Evolutionary conservation across 2,113 vertebrate genomes (phyloP), one percentile per base, ranked within the genome.

Genomic region (Myotis lucifugus): DNA sequence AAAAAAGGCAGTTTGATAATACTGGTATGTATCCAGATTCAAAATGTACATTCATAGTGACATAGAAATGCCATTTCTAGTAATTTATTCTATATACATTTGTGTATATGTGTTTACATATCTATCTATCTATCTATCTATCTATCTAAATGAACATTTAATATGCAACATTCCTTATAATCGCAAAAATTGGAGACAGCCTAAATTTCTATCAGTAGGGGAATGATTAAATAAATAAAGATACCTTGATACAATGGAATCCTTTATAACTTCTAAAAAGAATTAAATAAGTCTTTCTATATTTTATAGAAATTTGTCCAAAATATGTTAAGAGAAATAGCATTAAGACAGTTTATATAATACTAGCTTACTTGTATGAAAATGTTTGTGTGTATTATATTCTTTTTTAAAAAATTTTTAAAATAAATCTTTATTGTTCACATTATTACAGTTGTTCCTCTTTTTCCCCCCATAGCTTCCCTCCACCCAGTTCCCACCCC

Each of bases 1-100:
- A 48, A 32, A 90, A 93, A 73, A 94, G n/a, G 19, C 17, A 77
- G 25, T 81, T 93, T 89, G 40, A 23, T 94, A 83, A 67, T 91
- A 61, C 25, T 61, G 59, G 10, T 61, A 94, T 77, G 46, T 91
- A 40, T 77, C 72, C 85, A 79, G 88, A 94, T 85, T 92, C 29
- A 93, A 93, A 76, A 19, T 86, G 14, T 83, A 6, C 29, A 13
- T 81, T 76, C 37, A 34, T 91, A 3, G 87, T 95, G 73, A 93
- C 52, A 46, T 73, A 90, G 19, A 90, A 87, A 78, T 91, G 67
- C 34, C 32, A 85, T 54, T 92, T 90, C 64, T 87, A 87, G 25
- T 88, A 56, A 85, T 93, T 89, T 67, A 76, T 79, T 15, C 50
- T 64, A 32, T 0, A 46, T 64, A 37, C 8, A 69, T 11, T 72